A percentile compares a stretch with the other conserved stretches of the same genome.
phyloP scores from a whole-genome alignment of 2,888 invertebrate genomes.

The Luperina testacea region DNA sequence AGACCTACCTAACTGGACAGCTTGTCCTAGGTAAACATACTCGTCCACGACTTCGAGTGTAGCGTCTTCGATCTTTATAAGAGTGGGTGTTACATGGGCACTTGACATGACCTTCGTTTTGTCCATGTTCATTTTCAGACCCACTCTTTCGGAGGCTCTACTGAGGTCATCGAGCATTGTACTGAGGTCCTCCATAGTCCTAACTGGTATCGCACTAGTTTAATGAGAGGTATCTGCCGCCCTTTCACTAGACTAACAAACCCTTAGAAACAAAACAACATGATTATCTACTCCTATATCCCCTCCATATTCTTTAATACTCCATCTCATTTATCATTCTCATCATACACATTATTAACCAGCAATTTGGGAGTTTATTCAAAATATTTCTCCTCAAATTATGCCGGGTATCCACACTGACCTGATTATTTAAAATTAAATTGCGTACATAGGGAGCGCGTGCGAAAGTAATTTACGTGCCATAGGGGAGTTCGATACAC shows the following conservation, averaged over 20 bases:
- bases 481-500: slow-evolving; percentile 59
- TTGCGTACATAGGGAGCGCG: slow-evolving; percentile 27
- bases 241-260: neutral
- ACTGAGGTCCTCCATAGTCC: too few relatives aligned
- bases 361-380: slow-evolving; percentile 29
- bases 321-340: slow-evolving; percentile 40
- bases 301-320: neutral
- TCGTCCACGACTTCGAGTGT: too few relatives aligned
- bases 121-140: too few relatives aligned
- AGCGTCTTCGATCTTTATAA: too few relatives aligned
- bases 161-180: too few relatives aligned
- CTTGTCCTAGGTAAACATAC: too few relatives aligned
- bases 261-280: neutral
- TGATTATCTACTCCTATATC: neutral
- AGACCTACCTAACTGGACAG: too few relatives aligned
- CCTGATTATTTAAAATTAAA: slow-evolving; percentile 63
- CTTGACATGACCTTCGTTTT: too few relatives aligned
- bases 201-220: neutral
- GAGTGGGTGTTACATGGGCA: too few relatives aligned
- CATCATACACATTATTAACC: slow-evolving; percentile 41
- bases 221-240: neutral
- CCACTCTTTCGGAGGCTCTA: too few relatives aligned
- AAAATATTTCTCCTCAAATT: slow-evolving; percentile 31
- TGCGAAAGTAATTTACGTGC: slow-evolving; percentile 61
- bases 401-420: slow-evolving; percentile 35